Evolutionary conservation across 1,140 invertebrate genomes (phyloP).

Genomic region (Listronotus oregonensis): DNA sequence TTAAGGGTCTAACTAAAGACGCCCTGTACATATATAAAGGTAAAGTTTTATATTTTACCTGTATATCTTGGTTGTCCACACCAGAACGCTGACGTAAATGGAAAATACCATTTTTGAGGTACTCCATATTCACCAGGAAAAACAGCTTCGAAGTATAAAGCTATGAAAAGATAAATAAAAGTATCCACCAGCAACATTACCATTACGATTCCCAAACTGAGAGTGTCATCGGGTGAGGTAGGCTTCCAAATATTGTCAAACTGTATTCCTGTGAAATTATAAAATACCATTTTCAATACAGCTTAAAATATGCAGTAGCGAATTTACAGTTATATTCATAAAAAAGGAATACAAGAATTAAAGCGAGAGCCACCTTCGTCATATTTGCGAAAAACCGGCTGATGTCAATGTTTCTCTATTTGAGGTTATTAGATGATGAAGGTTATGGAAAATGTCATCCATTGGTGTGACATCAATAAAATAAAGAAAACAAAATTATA

Average conservation of each 20-base stretch:
- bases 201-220: slow-evolving; percentile 69
- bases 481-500: too few relatives aligned
- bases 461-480: too few relatives aligned
- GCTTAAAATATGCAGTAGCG: not conserved
- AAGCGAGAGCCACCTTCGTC: too few relatives aligned
- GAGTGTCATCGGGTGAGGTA: slow-evolving; percentile 72
- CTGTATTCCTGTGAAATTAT: slow-evolving; percentile 65
- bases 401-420: too few relatives aligned
- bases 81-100: slow-evolving; percentile 60
- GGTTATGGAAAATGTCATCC: too few relatives aligned
- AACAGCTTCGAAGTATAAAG: slow-evolving; percentile 77
- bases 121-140: slow-evolving; percentile 74
- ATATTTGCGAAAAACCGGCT: too few relatives aligned
- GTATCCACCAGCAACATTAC: slow-evolving; percentile 70
- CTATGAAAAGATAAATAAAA: slow-evolving; percentile 68
- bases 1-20: too few relatives aligned
- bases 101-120: slow-evolving; percentile 75
- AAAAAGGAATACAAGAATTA: too few relatives aligned
- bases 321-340: too few relatives aligned
- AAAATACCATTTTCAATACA: not conserved
- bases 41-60: not conserved
- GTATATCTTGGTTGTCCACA: slow-evolving; percentile 28
- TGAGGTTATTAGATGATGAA: too few relatives aligned
- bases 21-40: too few relatives aligned
- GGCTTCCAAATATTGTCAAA: slow-evolving; percentile 74